Percentiles rank a stretch among this genome's conserved stretches.
These are phyloP conservation scores for Dicyrtoma fusca DNA, from an alignment of 2,888 invertebrate species.

Conservation along the genomic window DNA sequence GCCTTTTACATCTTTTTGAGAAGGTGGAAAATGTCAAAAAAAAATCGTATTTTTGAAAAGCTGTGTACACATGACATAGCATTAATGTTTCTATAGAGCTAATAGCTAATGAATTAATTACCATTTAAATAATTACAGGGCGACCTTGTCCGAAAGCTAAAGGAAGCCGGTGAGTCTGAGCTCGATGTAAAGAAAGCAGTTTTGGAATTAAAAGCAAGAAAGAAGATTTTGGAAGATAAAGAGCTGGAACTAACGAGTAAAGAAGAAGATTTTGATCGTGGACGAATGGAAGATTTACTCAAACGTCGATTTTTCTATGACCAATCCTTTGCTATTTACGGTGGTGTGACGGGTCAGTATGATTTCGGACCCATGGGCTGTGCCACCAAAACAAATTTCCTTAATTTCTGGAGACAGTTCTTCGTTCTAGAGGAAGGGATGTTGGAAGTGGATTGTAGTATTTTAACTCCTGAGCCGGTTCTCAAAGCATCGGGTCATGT, in stretches of 20 bases:
- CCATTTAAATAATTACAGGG: conserved; percentile 67
- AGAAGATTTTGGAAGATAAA: conserved; percentile 89
- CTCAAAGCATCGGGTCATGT: conserved; percentile 98
- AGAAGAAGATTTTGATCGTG: conserved; percentile 78
- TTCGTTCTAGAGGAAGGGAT: conserved; percentile 98
- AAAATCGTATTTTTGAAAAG: neutral
- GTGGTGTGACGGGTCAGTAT: conserved; percentile 79
- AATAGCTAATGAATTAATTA: too few relatives aligned
- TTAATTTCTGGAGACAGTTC: conserved; percentile 90
- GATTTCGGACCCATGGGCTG: conserved; percentile 99
- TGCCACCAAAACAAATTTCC: conserved; percentile 92
- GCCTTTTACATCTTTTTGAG: too few relatives aligned
- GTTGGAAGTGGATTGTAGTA: conserved; percentile 98
- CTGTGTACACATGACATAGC: neutral
- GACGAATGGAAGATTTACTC: conserved; percentile 94
- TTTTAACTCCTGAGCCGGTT: conserved; percentile 95
- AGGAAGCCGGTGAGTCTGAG: conserved; percentile 83
- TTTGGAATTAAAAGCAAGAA: conserved; percentile 85
- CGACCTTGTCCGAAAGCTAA: conserved; percentile 85
- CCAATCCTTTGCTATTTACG: conserved; percentile 99
- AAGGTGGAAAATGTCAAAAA: too few relatives aligned
- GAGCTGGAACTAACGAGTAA: conserved; percentile 78
- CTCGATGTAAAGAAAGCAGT: conserved; percentile 93
- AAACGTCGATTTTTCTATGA: conserved; percentile 97
- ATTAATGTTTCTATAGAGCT: too few relatives aligned